phyloP scores from a whole-genome alignment of 1,140 invertebrate genomes.

The Drosophila neocordata region DNA sequence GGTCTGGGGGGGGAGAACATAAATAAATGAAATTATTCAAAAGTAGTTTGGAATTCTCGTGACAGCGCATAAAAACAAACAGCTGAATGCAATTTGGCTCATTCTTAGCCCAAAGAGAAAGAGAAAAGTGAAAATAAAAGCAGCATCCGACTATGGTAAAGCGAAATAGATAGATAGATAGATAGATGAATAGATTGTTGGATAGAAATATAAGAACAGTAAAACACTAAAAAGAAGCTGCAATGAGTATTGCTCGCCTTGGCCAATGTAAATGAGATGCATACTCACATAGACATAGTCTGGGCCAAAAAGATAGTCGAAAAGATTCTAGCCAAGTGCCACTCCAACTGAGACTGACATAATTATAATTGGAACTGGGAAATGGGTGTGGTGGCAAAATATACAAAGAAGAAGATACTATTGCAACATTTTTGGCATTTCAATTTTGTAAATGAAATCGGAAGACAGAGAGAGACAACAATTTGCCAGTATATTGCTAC shows the following conservation, averaged over 20 bases:
- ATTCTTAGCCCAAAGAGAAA: constrained; percentile 55
- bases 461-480: constrained; percentile 26
- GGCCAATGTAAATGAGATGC: constrained; percentile 66
- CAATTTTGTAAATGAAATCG: constrained; percentile 60
- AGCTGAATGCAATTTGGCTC: constrained; percentile 73
- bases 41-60: constrained; percentile 73
- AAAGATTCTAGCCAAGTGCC: constrained; percentile 18
- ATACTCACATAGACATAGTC: constrained; percentile 30
- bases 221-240: constrained; percentile 21
- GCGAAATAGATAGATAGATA: constrained; percentile 23
- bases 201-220: constrained; percentile 10
- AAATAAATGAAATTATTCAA: constrained; percentile 79
- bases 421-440: constrained; percentile 60
- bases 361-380: constrained; percentile 63
- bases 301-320: constrained; percentile 44
- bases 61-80: constrained; percentile 75
- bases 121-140: constrained; percentile 59
- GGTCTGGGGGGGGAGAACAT: constrained; percentile 54
- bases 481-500: background rate
- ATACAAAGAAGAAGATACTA: constrained; percentile 24
- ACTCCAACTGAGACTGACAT: constrained; percentile 58
- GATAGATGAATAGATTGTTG: constrained; percentile 20
- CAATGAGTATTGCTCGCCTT: constrained; percentile 19
- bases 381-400: background rate
- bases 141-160: constrained; percentile 40